Percentiles rank a stretch among this genome's conserved stretches.
Evolutionary conservation across 2,113 vertebrate species (phyloP).

Genomic region (Castor canadensis): DNA sequence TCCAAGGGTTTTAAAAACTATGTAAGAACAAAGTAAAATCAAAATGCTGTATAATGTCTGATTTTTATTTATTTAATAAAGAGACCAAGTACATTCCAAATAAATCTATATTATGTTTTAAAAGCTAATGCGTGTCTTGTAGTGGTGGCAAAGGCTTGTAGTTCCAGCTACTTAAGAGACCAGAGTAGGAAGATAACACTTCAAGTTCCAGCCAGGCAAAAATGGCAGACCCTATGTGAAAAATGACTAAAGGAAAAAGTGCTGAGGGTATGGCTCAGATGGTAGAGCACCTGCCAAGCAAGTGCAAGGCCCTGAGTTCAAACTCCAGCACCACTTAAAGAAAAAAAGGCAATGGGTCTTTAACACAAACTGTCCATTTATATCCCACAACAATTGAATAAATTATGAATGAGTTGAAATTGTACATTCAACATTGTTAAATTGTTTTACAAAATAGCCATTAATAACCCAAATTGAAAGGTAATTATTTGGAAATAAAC

Average conservation of each 20-base stretch:
- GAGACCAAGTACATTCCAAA: neutral
- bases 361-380: neutral
- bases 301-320: too few relatives aligned
- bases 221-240: too few relatives aligned
- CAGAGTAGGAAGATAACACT: too few relatives aligned
- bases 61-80: constrained; percentile 18
- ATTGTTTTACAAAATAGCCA: constrained; percentile 1
- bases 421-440: neutral
- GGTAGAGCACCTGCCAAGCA: too few relatives aligned
- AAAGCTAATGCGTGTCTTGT: too few relatives aligned
- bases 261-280: too few relatives aligned
- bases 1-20: neutral
- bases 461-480: constrained; percentile 47
- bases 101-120: neutral
- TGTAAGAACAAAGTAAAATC: neutral
- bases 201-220: too few relatives aligned
- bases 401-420: neutral
- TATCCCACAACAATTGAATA: neutral
- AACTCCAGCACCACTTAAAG: too few relatives aligned
- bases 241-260: too few relatives aligned
- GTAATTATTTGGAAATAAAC: constrained; percentile 68
- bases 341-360: neutral
- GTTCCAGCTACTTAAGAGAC: too few relatives aligned
- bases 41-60: neutral
- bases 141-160: too few relatives aligned